These are phyloP conservation scores for Drosophila acutilabella DNA, from an alignment of 2,888 invertebrate species.

Conservation along the genomic window DNA sequence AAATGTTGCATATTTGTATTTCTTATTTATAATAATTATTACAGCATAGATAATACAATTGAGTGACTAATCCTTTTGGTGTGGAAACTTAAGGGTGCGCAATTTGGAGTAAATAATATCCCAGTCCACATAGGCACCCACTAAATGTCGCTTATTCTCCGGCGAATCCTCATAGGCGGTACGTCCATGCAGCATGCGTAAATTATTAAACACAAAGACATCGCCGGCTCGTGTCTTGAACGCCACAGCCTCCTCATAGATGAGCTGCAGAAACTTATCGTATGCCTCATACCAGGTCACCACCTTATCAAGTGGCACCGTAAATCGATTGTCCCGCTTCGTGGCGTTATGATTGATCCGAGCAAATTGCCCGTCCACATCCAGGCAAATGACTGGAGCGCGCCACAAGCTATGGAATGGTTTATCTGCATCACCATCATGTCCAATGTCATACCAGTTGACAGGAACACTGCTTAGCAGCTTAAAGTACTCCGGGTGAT, in stretches of 20 bases:
- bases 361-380: conserved; percentile 86
- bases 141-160: conserved; percentile 87
- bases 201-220: conserved; percentile 90
- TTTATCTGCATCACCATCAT: conserved; percentile 86
- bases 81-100: conserved; percentile 65
- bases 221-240: conserved; percentile 89
- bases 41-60: neutral
- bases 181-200: conserved; percentile 90
- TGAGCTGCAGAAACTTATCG: conserved; percentile 87
- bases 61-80: conserved; percentile 39
- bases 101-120: conserved; percentile 89
- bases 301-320: conserved; percentile 87
- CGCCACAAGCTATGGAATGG: conserved; percentile 88
- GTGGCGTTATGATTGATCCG: conserved; percentile 90
- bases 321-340: conserved; percentile 89
- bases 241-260: conserved; percentile 87
- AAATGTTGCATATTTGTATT: neutral
- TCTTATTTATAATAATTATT: neutral
- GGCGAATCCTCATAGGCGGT: conserved; percentile 87
- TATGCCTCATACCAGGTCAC: conserved; percentile 89
- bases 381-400: conserved; percentile 87
- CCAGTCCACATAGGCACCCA: conserved; percentile 92
- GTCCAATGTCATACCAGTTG: conserved; percentile 90
- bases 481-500: conserved; percentile 87
- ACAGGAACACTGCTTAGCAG: conserved; percentile 87